Conservation (phyloP, 2,113 vertebrate genomes). For the Sula dactylatra region DNA sequence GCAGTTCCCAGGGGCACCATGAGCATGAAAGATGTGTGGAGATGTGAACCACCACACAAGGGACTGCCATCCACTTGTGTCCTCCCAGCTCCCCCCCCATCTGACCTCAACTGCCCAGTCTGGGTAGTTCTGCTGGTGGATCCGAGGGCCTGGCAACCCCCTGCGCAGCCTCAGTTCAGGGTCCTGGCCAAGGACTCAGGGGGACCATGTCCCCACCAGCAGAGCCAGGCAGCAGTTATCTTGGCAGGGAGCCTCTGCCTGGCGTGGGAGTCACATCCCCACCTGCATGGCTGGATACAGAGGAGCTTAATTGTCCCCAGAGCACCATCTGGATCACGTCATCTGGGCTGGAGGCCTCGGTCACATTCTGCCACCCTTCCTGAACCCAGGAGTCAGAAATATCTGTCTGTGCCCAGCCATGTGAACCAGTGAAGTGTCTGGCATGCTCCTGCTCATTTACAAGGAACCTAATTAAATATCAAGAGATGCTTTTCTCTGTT, state of each 20-base stretch:
- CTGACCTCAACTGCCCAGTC: background rate
- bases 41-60: background rate
- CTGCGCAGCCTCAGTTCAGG: background rate
- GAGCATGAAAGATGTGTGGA: background rate
- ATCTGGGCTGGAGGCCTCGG: background rate
- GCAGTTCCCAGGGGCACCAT: background rate
- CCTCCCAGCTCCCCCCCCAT: background rate
- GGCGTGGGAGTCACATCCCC: background rate
- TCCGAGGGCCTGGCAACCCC: background rate
- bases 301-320: background rate
- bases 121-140: background rate
- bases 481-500: background rate
- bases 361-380: background rate
- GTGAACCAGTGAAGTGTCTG: background rate
- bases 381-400: background rate
- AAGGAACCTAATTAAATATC: background rate
- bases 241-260: background rate
- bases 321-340: accelerated
- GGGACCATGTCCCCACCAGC: background rate
- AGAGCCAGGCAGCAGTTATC: background rate
- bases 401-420: accelerated
- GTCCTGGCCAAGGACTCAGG: background rate
- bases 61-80: background rate
- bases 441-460: background rate
- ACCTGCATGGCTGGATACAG: background rate